phyloP scores from a whole-genome alignment of 2,797 vertebrate genomes.

The Notolepis coatsorum region DNA sequence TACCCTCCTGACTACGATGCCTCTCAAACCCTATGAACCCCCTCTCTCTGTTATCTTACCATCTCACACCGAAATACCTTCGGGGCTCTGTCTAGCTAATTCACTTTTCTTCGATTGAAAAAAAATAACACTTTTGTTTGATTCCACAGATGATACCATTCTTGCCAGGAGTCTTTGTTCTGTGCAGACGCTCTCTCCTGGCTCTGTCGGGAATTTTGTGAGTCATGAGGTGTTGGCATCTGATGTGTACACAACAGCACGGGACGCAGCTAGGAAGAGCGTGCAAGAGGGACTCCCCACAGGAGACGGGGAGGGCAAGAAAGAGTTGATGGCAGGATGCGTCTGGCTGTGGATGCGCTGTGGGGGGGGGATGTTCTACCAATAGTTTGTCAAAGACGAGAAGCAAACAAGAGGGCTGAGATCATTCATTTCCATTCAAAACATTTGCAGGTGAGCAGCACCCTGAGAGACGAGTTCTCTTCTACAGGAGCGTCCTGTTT shows the following conservation, averaged over 20 bases:
- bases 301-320: conserved; percentile 3
- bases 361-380: background rate
- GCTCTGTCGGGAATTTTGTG: conserved; percentile 5
- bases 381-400: background rate
- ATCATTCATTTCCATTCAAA: background rate
- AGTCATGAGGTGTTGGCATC: background rate
- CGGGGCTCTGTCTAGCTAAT: background rate
- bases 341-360: background rate
- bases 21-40: conserved; percentile 1
- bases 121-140: background rate
- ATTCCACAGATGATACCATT: background rate
- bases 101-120: conserved; percentile 1
- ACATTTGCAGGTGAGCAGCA: no score
- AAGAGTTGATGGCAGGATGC: background rate
- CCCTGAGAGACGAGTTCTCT: no score
- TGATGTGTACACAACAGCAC: background rate
- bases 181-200: background rate
- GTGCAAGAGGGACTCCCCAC: conserved; percentile 15
- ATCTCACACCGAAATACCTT: background rate
- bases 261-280: background rate
- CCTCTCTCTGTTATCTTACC: conserved; percentile 27
- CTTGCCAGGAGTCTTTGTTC: background rate
- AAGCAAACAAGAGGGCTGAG: background rate
- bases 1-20: background rate
- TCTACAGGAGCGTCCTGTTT: no score